A percentile compares a stretch with the other conserved stretches of the same genome.
Conservation (phyloP, 2,888 invertebrate species). For the Ceriagrion tenellum region DNA sequence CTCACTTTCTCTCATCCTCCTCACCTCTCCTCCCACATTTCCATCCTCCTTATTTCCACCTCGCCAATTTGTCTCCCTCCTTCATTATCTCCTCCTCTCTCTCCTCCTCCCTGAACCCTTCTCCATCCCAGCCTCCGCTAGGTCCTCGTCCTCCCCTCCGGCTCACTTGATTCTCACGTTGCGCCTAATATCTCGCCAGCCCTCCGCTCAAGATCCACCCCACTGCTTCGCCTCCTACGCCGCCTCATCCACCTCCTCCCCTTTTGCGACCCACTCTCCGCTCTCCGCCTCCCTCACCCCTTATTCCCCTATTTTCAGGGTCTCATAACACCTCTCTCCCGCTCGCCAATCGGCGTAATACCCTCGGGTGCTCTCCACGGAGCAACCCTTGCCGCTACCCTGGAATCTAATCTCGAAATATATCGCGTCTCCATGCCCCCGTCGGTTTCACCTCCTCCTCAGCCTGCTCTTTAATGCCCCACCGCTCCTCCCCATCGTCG, state of each 20-base stretch:
- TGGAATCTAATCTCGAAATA: conserved; percentile 63
- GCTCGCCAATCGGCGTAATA: conserved; percentile 51
- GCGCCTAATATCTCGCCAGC: conserved; percentile 24
- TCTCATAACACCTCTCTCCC: conserved; percentile 36
- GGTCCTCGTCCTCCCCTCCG: neutral
- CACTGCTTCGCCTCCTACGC: neutral
- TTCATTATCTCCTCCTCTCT: conserved; percentile 7
- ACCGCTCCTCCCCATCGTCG: neutral
- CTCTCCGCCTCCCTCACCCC: neutral
- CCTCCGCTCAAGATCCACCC: neutral
- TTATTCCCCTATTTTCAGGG: conserved; percentile 24
- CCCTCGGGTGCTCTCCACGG: conserved; percentile 41
- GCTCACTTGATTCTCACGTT: conserved; percentile 12
- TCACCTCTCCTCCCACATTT: neutral
- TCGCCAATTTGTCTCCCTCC: conserved; percentile 27
- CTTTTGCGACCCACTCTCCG: no score
- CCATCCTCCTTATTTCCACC: neutral
- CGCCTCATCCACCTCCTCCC: neutral
- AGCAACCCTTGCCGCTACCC: conserved; percentile 31
- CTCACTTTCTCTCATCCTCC: neutral
- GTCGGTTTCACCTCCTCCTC: neutral
- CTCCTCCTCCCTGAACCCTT: neutral
- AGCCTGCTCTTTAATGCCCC: neutral
- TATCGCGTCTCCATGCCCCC: conserved; percentile 58
- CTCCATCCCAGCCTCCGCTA: neutral